Base-by-base conservation (phyloP, 2,797 vertebrate species). In the Spatula versicolor region DNA sequence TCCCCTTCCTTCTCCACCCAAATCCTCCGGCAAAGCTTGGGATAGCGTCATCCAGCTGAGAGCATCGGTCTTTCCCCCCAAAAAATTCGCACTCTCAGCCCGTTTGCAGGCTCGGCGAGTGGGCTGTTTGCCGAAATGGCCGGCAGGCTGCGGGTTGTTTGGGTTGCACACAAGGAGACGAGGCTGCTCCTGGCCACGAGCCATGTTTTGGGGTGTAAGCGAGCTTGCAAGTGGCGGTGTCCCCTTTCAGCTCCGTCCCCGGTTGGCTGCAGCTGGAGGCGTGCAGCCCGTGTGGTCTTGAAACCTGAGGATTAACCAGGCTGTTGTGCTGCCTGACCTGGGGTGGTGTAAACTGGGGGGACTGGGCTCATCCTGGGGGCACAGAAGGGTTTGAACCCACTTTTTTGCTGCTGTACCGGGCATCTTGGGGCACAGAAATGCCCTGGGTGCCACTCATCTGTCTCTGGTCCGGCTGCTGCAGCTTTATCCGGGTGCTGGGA, bases 151-250 rank as follows among this genome's bases (percentile, higher is more conserved):
- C n/a, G 26, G 39, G 72, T n/a, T 88, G 0, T 54, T 68, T 41
- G 35, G 39, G 45, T 60, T 55, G 33, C 0, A 0, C 3, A 15
- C 37, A 72, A 48, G 46, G 50, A 3, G 6, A 8, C 0, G 3
- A 21, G 2, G 2, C 76, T 48, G 83, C 41, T 45, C 30, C 75
- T 95, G 92, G 95, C 83, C 10, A 1, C 6, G 6, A 6, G 86
- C 83, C 86, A 33, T 2, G 21, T 41, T 13, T 0, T 4, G 13
- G 23, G 55, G 28, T 2, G 0, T 48, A 46, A 13, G 60, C 46
- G 11, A 7, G 68, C 71, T 41, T 37, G 72, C 46, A 31, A 14
- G 54, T 30, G 46, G 43, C 50, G 50, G 43, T 58, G 13, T 96
- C 63, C 25, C 1, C 45, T 94, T 92, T 54, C 86, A 14, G 2